These are phyloP conservation scores for Furcifer pardalis DNA, from an alignment of 2,797 vertebrate genomes.

Conservation along the genomic window DNA sequence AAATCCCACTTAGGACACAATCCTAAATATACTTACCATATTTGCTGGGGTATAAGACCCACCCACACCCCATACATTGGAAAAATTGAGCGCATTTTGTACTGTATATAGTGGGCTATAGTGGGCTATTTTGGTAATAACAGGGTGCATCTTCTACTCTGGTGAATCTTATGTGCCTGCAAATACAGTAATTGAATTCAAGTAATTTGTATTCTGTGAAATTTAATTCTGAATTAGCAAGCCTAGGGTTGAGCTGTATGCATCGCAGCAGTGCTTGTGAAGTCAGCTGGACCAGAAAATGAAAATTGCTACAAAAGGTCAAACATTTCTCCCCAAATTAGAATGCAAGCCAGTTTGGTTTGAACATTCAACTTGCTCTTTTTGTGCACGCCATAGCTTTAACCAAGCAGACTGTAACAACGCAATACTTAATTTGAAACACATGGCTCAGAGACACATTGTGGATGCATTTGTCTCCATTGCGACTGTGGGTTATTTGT, in stretches of 20 bases:
- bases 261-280: slow-evolving; percentile 38
- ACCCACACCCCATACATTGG: too few species aligned
- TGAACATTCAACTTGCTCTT: not conserved
- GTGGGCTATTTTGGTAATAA: too few species aligned
- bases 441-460: not conserved
- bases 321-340: slow-evolving; percentile 41
- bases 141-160: not conserved
- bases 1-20: not conserved
- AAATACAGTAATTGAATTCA: not conserved
- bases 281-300: slow-evolving; percentile 71
- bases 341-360: slow-evolving; percentile 28
- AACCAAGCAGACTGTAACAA: slow-evolving; percentile 5
- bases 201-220: not conserved
- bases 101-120: too few species aligned
- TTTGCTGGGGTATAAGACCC: too few species aligned
- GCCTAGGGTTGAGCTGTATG: not conserved
- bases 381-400: not conserved
- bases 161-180: too few species aligned
- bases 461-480: not conserved
- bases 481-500: not conserved
- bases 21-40: not conserved
- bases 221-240: not conserved
- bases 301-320: slow-evolving; percentile 61
- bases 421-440: slow-evolving; percentile 9
- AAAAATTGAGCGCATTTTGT: too few species aligned